A percentile compares a stretch with the other conserved stretches of the same genome.
Evolutionary conservation across 1,140 invertebrate species (phyloP).

Genomic region (Harlomillsia oculata): DNA sequence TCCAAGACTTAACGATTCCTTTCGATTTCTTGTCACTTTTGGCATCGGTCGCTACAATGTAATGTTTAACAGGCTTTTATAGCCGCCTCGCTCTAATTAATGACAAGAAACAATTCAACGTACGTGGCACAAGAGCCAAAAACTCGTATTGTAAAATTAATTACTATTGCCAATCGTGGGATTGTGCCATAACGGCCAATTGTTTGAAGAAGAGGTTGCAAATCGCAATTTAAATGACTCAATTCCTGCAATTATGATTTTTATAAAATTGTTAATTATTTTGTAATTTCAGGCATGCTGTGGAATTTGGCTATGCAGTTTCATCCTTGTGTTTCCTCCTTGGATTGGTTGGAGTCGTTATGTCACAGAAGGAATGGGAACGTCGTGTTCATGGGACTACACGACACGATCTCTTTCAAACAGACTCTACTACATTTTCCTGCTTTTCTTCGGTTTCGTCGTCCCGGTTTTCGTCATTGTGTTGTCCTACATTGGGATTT

Average conservation of each 20-base stretch:
- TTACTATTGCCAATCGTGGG: no score
- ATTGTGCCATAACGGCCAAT: no score
- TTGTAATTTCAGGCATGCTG: slow-evolving; percentile 39
- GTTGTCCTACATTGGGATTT: slow-evolving; percentile 45
- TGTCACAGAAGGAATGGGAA: slow-evolving; percentile 46
- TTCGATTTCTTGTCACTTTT: no score
- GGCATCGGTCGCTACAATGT: no score
- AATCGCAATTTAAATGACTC: neutral
- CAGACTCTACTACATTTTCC: slow-evolving; percentile 44
- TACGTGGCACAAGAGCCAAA: no score
- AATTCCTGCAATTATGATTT: no score
- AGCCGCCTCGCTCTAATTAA: no score
- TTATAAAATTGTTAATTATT: slow-evolving; percentile 7
- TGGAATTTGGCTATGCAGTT: slow-evolving; percentile 46
- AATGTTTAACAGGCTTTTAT: no score
- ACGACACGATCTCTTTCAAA: slow-evolving; percentile 41
- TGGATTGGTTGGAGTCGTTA: slow-evolving; percentile 49
- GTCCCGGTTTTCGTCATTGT: slow-evolving; percentile 44
- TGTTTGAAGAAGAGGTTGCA: neutral
- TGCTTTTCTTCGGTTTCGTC: slow-evolving; percentile 46
- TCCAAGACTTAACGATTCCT: no score
- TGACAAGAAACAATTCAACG: no score
- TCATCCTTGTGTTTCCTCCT: slow-evolving; percentile 43
- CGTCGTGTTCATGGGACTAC: slow-evolving; percentile 51
- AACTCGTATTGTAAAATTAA: no score